Evolutionary conservation across 1,140 invertebrate species (phyloP), one percentile per base, ranked within the genome.

Genomic region (Pseudomyrmex dendroicus): DNA sequence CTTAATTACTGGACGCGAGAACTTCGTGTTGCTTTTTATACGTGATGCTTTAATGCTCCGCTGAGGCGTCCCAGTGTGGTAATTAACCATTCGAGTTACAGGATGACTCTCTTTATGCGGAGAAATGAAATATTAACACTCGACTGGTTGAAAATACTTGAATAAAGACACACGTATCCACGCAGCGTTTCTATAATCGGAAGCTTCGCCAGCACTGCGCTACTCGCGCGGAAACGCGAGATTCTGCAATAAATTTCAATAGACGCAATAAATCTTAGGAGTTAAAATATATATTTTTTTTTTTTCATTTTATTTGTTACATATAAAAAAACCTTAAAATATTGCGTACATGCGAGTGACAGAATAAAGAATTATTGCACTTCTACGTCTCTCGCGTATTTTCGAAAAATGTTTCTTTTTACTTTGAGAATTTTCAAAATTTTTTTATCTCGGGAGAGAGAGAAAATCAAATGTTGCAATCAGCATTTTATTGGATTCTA

Each of bases 41-140:
- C 56, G 56, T 50, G 66, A 78, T 48, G 54, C 46, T 59, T 78
- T 80, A 70, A 80, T 70, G 66, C n/a, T 72, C 66, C 8, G 66
- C 54, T 35, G 66, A 80, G 76, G 66, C 66, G n/a, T 80, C 20
- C 66, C 48, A 80, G 72, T 66, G 44, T 80, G 52, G 54, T 59
- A 80, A 72, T 80, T 80, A 80, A 80, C 20, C 54, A 80, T 70
- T 80, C 76, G 44, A 80, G 56, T 80, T 80, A 59, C 20, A 20
- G 66, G 7, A 59, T 61, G 20, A 44, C 46, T 22, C 44, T 72
- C 22, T 72, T 80, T 80, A 80, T 72, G 66, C 20, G 35, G 35
- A 15, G 44, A 13, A 15, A 72, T 72, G 46, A 80, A 80, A 61
- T 72, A 72, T 59, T 25, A n/a, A 7, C 15, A 48, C 25, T 56